Conservation (phyloP, 2,797 vertebrate genomes). For the Vultur gryphus region DNA sequence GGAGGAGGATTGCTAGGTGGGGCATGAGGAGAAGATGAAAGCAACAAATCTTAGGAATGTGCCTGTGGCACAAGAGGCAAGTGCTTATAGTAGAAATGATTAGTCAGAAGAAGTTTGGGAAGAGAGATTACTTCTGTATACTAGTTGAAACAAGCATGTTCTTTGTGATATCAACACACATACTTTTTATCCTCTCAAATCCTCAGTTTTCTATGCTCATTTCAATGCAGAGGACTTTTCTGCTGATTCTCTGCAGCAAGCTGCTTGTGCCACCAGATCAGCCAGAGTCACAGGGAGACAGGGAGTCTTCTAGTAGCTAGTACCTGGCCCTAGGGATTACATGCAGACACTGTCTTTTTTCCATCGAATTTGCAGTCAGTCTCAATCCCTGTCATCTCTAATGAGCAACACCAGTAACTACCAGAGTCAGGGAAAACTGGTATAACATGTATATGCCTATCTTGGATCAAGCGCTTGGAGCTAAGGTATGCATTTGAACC, state of each 20-base stretch:
- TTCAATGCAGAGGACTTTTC: background rate
- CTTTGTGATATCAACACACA: background rate
- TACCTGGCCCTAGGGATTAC: background rate
- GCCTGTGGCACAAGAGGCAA: background rate
- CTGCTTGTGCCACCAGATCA: background rate
- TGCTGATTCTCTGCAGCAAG: background rate
- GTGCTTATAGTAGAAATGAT: background rate
- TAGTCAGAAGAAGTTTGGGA: background rate
- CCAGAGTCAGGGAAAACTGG: background rate
- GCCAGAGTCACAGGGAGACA: background rate
- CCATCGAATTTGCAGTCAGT: background rate
- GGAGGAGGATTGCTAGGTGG: background rate
- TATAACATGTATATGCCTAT: background rate
- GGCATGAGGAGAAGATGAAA: background rate
- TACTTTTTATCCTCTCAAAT: background rate
- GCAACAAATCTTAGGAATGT: background rate
- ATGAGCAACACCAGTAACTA: background rate
- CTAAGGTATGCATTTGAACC: background rate
- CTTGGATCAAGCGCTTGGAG: background rate
- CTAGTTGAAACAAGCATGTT: background rate
- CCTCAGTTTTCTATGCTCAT: background rate
- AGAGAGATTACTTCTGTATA: background rate
- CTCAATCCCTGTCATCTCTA: background rate
- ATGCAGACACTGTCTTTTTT: background rate
- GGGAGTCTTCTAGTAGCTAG: background rate